Evolutionary conservation across 2,113 vertebrate species (phyloP), one percentile per base, ranked within the genome.

Genomic region (Spermophilus dauricus): DNA sequence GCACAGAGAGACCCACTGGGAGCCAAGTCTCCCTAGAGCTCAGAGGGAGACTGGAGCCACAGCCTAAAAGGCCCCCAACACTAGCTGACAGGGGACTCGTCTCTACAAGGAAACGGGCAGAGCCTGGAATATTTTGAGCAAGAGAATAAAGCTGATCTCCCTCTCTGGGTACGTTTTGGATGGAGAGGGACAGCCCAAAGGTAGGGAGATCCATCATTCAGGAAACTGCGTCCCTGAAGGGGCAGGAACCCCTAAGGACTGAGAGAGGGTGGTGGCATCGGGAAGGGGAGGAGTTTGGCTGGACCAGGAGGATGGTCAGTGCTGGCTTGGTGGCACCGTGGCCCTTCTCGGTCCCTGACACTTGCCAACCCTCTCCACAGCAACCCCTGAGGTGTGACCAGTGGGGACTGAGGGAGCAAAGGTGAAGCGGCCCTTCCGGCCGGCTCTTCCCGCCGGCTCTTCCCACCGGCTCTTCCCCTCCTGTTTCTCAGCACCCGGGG

Each of bases 11-110:
- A 26, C 22, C 22, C 22, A 17, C 61, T 20, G 8, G 17, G 32
- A 48, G 10, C 28, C 3, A 26, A 28, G 14, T 67, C 58, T 58
- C 14, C 1, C 2, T 1, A 1, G 1, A 2, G 51, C 0, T 0
- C 28, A 39, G 11, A 32, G 6, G 12, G 5, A 28, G 48, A 7
- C 3, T 37, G 45, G 11, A 58, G 14, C 32, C 67, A 22, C 4
- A 28, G 30, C 65, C 75, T 0, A 1, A 42, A 34, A 39, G 51
- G 51, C 6, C 63, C 75, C 20, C 6, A 70, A 48, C 22, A 58
- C 37, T 53, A 77, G 88, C 70, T 72, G 17, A 63, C 32, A 0
- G 16, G 24, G 69, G 34, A n/a, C 14, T 39, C 32, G 12, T 51
- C 78, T 24, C n/a, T 45, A 8, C n/a, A 48, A 78, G 63, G 65